Conservation (phyloP, 2,888 invertebrate genomes). For the Lamellibrachia satsuma region DNA sequence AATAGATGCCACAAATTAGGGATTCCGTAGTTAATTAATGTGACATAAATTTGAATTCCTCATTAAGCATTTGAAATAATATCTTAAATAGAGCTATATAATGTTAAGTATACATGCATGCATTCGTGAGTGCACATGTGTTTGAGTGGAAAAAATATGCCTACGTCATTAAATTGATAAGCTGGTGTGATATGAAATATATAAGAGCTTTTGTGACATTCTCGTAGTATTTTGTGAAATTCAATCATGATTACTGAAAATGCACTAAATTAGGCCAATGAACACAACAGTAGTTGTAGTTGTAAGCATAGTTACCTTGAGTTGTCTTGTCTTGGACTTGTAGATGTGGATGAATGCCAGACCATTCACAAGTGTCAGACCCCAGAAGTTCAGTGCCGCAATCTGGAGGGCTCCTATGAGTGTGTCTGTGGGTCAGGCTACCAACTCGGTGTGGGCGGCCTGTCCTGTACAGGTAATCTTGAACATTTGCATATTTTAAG, state of each 20-base stretch:
- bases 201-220: not conserved
- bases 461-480: not conserved
- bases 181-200: no score
- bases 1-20: not conserved
- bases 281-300: not conserved
- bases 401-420: constrained; percentile 17
- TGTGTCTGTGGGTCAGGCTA: not conserved
- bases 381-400: not conserved
- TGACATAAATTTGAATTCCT: not conserved
- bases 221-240: not conserved
- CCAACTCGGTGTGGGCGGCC: not conserved
- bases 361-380: not conserved
- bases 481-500: not conserved
- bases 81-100: no score
- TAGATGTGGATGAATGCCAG: constrained; percentile 21
- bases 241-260: not conserved
- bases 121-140: not conserved
- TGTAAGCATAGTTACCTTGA: not conserved
- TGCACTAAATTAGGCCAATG: not conserved
- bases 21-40: not conserved
- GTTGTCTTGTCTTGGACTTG: not conserved
- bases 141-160: no score
- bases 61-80: no score
- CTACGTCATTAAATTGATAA: no score
- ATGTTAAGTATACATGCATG: not conserved